Conservation (phyloP, 1,140 invertebrate species). For the Caenorhabditis brenneri region DNA sequence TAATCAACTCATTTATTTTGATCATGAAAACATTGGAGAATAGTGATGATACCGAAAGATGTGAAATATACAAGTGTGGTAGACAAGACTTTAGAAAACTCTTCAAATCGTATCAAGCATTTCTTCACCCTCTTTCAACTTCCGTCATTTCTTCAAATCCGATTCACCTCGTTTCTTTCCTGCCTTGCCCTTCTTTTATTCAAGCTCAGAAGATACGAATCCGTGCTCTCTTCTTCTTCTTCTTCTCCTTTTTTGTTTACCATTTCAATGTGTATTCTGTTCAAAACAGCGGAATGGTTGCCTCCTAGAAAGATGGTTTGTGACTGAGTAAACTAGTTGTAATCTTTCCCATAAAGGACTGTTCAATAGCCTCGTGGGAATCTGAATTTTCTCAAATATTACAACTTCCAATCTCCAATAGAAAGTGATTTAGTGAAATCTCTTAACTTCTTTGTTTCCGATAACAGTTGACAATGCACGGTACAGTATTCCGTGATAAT, state of each 20-base stretch:
- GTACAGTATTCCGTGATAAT: no score
- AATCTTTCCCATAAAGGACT: no score
- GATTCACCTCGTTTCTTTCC: conserved; percentile 32
- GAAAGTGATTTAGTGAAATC: no score
- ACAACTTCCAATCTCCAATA: no score
- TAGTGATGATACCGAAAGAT: no score
- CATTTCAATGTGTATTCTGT: not conserved
- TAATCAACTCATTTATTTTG: not conserved
- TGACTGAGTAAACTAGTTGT: not conserved
- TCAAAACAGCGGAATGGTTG: not conserved
- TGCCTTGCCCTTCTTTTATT: not conserved
- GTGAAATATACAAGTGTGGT: no score
- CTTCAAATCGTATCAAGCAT: conserved; percentile 22
- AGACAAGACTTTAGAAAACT: not conserved
- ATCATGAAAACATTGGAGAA: not conserved
- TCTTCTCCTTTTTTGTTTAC: not conserved
- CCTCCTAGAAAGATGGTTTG: not conserved
- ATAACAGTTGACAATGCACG: no score
- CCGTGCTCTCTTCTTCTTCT: not conserved
- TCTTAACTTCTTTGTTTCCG: no score
- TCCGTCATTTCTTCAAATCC: conserved; percentile 27
- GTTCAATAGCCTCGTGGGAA: not conserved
- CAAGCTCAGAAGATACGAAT: conserved; percentile 4
- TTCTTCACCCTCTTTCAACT: conserved; percentile 18
- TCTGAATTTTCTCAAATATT: not conserved